Evolutionary conservation across 1,140 invertebrate species (phyloP), one percentile per base, ranked within the genome.

Genomic region (Proctacanthus coquilletti): DNA sequence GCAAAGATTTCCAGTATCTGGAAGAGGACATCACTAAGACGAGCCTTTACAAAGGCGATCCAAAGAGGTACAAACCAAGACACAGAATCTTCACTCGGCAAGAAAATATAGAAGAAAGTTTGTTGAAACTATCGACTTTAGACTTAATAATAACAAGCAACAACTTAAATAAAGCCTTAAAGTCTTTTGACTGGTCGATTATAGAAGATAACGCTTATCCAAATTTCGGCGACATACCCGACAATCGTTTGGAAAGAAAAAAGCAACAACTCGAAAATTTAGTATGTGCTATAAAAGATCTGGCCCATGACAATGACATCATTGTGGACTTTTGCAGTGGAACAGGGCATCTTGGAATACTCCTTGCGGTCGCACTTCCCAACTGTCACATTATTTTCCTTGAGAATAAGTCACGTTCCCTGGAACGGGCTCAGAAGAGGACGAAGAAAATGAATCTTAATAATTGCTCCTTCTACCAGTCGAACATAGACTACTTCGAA

Each of bases 321-420:
- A 87, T 96, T 45, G 84, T 95, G 3, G 92, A 96, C 57, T 96
- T 95, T 62, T 96, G 92, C 62, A 85, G 83, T 49, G 92, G 91
- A 3, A 81, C 84, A 46, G 91, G 91, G 3, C 89, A 95, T 64
- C 64, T 97, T 40, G 91, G 88, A 4, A 81, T 97, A 44, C 49
- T 92, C 4, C 52, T 94, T 23, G 89, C 88, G 1, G 67, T 80
- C 46, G 60, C 85, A 15, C 56, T 93, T 27, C 88, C 87, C 5
- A 50, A 71, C 9, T 82, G 80, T 47, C 70, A 61, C 4, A 61
- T 94, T 10, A 72, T 91, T 50, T 59, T 97, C 17, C 64, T 96
- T 32, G 92, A 97, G 57, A 95, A 95, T 52, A 97, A 96, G 63
- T 81, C 91, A 53, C 74, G 81, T 42, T 93, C 88, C 1, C 50